These are phyloP conservation scores for Bombyx huttoni DNA, from an alignment of 2,888 invertebrate species.

Conservation along the genomic window DNA sequence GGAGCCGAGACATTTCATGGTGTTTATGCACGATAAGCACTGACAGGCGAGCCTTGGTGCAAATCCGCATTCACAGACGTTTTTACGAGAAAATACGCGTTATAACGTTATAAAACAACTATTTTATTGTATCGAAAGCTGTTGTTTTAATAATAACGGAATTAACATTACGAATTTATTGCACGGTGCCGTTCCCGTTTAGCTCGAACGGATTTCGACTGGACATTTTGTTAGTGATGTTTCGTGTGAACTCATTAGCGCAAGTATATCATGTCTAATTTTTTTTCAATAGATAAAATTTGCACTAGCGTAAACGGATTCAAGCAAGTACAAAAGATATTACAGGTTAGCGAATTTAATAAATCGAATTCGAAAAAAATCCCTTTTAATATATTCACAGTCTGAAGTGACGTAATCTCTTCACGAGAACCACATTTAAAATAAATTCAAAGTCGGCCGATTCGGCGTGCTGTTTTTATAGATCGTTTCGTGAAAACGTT, in stretches of 20 bases:
- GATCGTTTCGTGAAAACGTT: background rate
- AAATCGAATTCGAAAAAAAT: too few relatives aligned
- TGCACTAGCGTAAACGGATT: too few relatives aligned
- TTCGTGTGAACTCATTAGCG: background rate
- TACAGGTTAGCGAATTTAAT: too few relatives aligned
- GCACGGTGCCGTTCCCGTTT: slow-evolving; percentile 34
- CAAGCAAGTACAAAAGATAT: too few relatives aligned
- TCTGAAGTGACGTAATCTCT: background rate
- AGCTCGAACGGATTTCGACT: slow-evolving; percentile 31
- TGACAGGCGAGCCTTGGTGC: slow-evolving; percentile 42
- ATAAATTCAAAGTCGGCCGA: background rate
- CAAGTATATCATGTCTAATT: background rate
- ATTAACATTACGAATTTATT: slow-evolving; percentile 66
- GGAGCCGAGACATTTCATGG: slow-evolving; percentile 26
- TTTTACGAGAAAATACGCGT: slow-evolving; percentile 48
- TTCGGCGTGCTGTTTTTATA: background rate
- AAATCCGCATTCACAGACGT: slow-evolving; percentile 37
- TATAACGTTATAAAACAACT: slow-evolving; percentile 45
- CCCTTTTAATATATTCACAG: background rate
- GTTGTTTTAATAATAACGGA: slow-evolving; percentile 60
- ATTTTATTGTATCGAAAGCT: slow-evolving; percentile 51
- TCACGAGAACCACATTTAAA: background rate
- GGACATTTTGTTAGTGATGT: background rate
- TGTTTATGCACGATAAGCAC: slow-evolving; percentile 40
- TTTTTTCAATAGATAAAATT: background rate